Percentiles rank a stretch among this genome's conserved stretches.
These are phyloP conservation scores for Carabus problematicus DNA, from an alignment of 2,888 invertebrate species.

Conservation along the genomic window DNA sequence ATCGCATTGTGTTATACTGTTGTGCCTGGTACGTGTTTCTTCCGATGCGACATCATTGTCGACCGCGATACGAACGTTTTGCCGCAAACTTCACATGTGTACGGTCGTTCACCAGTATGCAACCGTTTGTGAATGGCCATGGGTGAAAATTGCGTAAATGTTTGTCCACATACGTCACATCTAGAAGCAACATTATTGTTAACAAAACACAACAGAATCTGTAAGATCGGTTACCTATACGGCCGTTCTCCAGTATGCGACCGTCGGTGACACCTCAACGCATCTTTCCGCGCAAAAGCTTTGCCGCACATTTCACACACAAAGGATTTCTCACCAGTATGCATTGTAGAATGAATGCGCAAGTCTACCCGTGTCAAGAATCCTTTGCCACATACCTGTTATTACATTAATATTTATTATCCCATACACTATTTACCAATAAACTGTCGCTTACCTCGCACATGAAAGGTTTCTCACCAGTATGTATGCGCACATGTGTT, in stretches of 20 bases:
- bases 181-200: no score
- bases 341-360: slow-evolving; percentile 67
- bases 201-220: no score
- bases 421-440: neutral
- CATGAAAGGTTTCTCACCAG: slow-evolving; percentile 67
- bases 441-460: slow-evolving; percentile 60
- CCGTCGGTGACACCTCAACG: slow-evolving; percentile 64
- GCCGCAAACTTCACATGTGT: slow-evolving; percentile 66
- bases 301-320: slow-evolving; percentile 69
- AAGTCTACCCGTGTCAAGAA: slow-evolving; percentile 67
- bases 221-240: slow-evolving; percentile 55
- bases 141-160: slow-evolving; percentile 70
- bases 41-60: slow-evolving; percentile 67
- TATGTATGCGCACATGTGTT: slow-evolving; percentile 66
- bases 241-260: slow-evolving; percentile 68
- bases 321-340: slow-evolving; percentile 68
- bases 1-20: no score
- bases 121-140: slow-evolving; percentile 69
- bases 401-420: slow-evolving; percentile 18
- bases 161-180: slow-evolving; percentile 68
- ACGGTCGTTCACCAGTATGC: slow-evolving; percentile 69
- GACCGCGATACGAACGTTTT: slow-evolving; percentile 66
- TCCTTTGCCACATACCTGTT: slow-evolving; percentile 64
- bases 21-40: slow-evolving; percentile 57
- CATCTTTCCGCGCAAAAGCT: slow-evolving; percentile 67